Evolutionary conservation across 2,797 vertebrate genomes (phyloP), one percentile per base, ranked within the genome.

Genomic region (Girardinus metallicus): DNA sequence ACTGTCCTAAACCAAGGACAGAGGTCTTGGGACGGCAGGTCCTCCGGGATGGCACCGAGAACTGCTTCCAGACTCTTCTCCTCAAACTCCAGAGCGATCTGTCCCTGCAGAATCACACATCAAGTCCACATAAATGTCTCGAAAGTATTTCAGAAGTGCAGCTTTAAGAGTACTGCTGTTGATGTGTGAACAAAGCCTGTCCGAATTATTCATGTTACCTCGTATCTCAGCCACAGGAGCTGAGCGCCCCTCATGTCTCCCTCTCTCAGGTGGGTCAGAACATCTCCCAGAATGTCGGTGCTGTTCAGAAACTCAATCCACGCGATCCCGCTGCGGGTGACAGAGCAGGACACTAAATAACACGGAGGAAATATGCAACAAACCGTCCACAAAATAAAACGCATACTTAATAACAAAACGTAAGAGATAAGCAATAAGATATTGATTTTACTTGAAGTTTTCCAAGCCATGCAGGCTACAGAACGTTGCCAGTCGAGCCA

Each of bases 291-390:
- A 77, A 95, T 81, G 77, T 99, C 96, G 44, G 95, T 94, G 2
- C 94, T 96, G 87, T 98, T 97, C 87, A 99, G 93, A 93, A 99
- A 99, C 86, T 99, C 97, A 78, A 96, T 97, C 99, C 99, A 99
- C 85, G 96, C 92, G 36, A 97, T 96, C 10, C 97, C 97, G 90
- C 99, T 99, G 21, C 16, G 57, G 41, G 84, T 13, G 1, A 87
- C 18, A 87, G 72, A 80, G 74, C 13, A 80, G 78, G 5, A 74
- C 26, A 76, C 1, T 34, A 18, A 74, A 49, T 72, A 75, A 68
- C 8, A 80, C 36, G 80, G 1, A 81, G 66, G 5, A 0, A 31
- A 6, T 7, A 73, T 2, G 44, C 21, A 44, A 66, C 11, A 9
- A 80, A 53, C 4, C 47, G 74, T 57, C 4, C 11, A n/a, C 18